Evolutionary conservation across 2,888 invertebrate species (phyloP), one percentile per base, ranked within the genome.

Genomic region (Drosophila pegasa): DNA sequence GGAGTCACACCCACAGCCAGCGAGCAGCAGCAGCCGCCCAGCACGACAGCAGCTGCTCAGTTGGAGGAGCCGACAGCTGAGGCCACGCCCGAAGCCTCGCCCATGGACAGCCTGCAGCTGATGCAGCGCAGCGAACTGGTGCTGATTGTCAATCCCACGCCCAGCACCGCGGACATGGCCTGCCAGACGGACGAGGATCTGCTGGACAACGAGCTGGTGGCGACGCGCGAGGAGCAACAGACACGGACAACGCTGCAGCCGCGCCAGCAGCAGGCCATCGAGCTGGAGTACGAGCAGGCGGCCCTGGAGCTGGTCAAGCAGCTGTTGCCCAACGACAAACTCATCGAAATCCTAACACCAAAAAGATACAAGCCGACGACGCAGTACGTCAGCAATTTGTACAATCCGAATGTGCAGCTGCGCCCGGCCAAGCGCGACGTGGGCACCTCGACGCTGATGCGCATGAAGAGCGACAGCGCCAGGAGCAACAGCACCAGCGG

Each of bases 281-380:
- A 97, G 92, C 93, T 96, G 78, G 96, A 96, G 83, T 96, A 96
- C 92, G 96, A 97, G 89, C 93, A 94, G 82, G 93, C 96, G 71
- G 94, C 94, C 64, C 93, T 94, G 63, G 94, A 93, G 87, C 94
- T 95, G 80, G 92, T 94, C 55, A 94, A 93, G 87, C 94, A 95
- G 80, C 92, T 95, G 55, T 93, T 93, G 22, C 94, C 94, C 33
- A 88, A 88, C 55, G 95, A 95, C 87, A 94, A 94, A 87, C 93
- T 96, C 63, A 94, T 95, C 90, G 94, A 94, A 70, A 93, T 96
- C 74, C 72, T 92, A 62, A 89, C 86, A 80, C 92, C 92, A 59
- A 90, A 90, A 76, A 87, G 77, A 66, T 81, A 76, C 35, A 92
- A 92, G 77, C 89, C 91, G 37, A 79, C 91, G n/a, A 78, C 90